Base-by-base conservation (phyloP, 2,888 invertebrate genomes). In the Pandemis heparana region DNA sequence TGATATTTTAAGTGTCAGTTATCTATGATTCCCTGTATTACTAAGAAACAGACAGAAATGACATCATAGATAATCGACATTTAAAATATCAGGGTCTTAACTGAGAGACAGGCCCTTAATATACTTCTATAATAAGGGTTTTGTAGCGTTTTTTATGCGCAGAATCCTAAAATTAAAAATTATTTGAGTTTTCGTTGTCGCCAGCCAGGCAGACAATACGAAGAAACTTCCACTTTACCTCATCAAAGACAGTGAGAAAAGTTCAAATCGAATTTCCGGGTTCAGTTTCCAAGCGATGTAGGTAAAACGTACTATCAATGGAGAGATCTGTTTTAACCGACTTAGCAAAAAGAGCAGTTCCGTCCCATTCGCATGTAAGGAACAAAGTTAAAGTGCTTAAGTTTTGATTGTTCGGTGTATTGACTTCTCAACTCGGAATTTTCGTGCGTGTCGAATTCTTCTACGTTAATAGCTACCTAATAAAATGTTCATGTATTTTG, bases 181-280 rank as follows among this genome's bases (percentile, higher is more conserved):
- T 12, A 65, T 51, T 43, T 63, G 38, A 48, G 39, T 60, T 60
- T 32, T 23, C 48, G 32, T 16, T 14, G 10, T 16, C 53, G 18
- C 18, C 59, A 56, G 62, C 60, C 65, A 79, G 16, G 16, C 2
- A 53, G 81, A 82, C 81, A 82, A 86, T 79, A 79, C 79, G 72
- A 76, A 73, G 79, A 77, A 82, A 81, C 82, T 84, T 81, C 82
- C 84, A 81, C 85, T 87, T 87, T 85, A 83, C 83, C 81, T 86
- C 87, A 87, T 88, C 88, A 87, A 82, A 85, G 84, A 85, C 81
- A 79, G 78, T 74, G 81, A 75, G 75, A 79, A 82, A 86, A 86
- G 81, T 86, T 83, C 74, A 81, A 85, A 87, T 87, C 82, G 81
- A 85, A 87, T 87, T 89, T 87, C 83, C 86, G 63, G 60, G 23